Conservation (phyloP, 2,797 vertebrate species). For the Kryptolebias ocellatus region DNA sequence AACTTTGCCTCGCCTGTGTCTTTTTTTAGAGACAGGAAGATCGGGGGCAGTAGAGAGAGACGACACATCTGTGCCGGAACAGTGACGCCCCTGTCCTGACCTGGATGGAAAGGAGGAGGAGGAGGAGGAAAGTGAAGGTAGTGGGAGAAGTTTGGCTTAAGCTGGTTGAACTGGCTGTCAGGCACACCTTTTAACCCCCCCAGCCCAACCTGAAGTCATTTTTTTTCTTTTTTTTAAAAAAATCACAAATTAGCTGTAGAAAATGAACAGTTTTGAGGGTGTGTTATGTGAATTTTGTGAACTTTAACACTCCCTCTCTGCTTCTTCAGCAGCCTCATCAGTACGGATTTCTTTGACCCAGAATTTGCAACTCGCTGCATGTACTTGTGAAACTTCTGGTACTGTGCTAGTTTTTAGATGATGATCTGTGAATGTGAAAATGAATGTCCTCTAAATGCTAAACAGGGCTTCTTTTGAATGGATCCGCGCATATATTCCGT, state of each 20-base stretch:
- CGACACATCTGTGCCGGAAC: constrained; percentile 80
- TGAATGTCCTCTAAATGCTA: constrained; percentile 75
- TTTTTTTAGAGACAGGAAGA: constrained; percentile 82
- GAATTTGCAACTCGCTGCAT: constrained; percentile 82
- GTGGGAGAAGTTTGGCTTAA: constrained; percentile 57
- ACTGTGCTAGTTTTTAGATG: constrained; percentile 82
- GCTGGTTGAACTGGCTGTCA: constrained; percentile 62
- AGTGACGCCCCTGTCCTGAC: constrained; percentile 75
- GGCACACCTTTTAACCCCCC: constrained; percentile 63
- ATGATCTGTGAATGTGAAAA: constrained; percentile 80
- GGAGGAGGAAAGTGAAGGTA: constrained; percentile 47
- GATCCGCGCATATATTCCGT: constrained; percentile 58
- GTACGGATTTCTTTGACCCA: constrained; percentile 80
- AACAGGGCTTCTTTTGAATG: constrained; percentile 69
- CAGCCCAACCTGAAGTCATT: constrained; percentile 51
- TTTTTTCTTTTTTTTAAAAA: constrained; percentile 56
- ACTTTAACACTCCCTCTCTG: constrained; percentile 76
- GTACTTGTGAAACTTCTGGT: constrained; percentile 84
- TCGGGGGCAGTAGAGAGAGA: constrained; percentile 81
- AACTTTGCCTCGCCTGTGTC: constrained; percentile 50
- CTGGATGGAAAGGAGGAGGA: constrained; percentile 64
- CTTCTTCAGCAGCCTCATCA: constrained; percentile 71
- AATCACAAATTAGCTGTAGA: constrained; percentile 72
- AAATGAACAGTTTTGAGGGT: constrained; percentile 71
- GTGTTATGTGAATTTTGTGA: constrained; percentile 72